These are phyloP conservation scores for Mastomys natalensis DNA, from an alignment of 2,113 vertebrate genomes.

Conservation along the genomic window DNA sequence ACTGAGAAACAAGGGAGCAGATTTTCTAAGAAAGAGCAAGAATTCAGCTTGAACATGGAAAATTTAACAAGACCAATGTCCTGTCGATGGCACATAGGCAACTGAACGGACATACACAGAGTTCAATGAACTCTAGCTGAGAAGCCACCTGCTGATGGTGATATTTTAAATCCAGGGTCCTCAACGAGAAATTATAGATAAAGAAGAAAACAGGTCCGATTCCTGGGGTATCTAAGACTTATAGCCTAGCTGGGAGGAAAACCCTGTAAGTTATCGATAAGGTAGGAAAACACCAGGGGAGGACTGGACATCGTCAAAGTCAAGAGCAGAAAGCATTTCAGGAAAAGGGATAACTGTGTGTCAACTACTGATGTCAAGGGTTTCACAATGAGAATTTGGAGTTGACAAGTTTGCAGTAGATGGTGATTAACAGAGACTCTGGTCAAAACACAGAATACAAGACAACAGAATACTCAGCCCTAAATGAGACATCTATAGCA, in stretches of 20 bases:
- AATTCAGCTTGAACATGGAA: background rate
- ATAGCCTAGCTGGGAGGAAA: background rate
- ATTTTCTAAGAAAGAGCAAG: background rate
- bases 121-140: background rate
- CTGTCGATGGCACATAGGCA: background rate
- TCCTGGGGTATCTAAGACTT: background rate
- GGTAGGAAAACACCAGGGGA: background rate
- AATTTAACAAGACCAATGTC: background rate
- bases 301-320: background rate
- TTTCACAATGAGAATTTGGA: constrained; percentile 21
- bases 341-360: background rate
- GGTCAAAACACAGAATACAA: background rate
- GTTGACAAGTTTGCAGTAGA: background rate
- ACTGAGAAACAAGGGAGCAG: background rate
- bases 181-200: background rate
- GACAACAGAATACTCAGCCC: background rate
- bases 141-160: background rate
- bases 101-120: background rate
- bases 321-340: background rate
- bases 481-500: background rate
- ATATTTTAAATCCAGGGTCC: background rate
- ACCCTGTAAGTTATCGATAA: background rate
- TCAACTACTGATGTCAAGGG: background rate
- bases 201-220: constrained; percentile 4
- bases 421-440: background rate